Evolutionary conservation across 2,113 vertebrate genomes (phyloP), one percentile per base, ranked within the genome.

Genomic region (Conger conger): DNA sequence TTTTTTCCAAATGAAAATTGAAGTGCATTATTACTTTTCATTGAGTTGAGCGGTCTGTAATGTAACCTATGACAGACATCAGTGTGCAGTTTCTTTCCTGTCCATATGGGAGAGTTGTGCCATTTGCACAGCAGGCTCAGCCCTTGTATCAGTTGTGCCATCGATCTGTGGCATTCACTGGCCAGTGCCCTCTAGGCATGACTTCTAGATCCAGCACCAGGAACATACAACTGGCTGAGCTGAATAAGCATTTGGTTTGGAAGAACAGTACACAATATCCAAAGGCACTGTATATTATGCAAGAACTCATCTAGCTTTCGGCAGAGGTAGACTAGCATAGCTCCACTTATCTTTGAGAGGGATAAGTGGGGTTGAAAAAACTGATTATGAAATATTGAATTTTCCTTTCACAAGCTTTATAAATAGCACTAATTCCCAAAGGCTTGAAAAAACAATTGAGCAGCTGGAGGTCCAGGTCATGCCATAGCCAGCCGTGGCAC

Each of bases 321-420:
- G 68, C 53, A 36, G 35, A 38, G 54, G 81, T 73, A 27, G n/a
- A 33, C n/a, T 9, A 7, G 27, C 27, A 33, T 37, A 13, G 30
- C 38, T n/a, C 35, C 81, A 38, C 81, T 82, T 16, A 57, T 37
- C 20, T 60, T 60, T 13, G 17, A 18, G 9, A 30, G 54, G 54
- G 35, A 87, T 86, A 86, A 88, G 77, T 83, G 79, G 80, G 81
- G 84, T n/a, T 87, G 91, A 92, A 92, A 92, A 87, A 85, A 93
- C 86, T 37, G 86, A 93, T n/a, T n/a, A n/a, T 93, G 68, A 89
- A 90, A 88, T 86, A 93, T 93, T 91, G 92, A 93, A 17, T 50
- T 33, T 50, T 13, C 33, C 9, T 73, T 73, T 73, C 27, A n/a
- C 8, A 73, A 73, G 27, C 27, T 4, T n/a, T 33, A 9, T 5